These are phyloP conservation scores for Drosophila mimetica DNA, from an alignment of 2,888 invertebrate genomes.

Conservation along the genomic window DNA sequence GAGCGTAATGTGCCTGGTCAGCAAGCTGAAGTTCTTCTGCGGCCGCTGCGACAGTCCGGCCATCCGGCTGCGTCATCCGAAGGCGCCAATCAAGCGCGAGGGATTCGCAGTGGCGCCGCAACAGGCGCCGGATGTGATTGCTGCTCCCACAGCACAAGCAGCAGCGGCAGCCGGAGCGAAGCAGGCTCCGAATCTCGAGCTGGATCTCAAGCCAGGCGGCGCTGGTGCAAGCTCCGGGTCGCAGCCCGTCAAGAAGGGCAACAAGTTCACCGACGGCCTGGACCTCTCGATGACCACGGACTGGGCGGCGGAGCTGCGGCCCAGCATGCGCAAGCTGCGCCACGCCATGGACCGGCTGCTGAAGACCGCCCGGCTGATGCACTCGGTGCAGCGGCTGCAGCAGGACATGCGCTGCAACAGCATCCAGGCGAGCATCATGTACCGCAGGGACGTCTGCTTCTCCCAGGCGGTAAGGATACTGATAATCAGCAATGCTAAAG, in stretches of 20 bases:
- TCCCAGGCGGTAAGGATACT: slow-evolving; percentile 94
- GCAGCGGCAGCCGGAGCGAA: not conserved
- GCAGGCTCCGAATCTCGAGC: slow-evolving; percentile 18
- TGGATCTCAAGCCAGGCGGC: slow-evolving; percentile 9
- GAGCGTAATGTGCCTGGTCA: slow-evolving; percentile 93
- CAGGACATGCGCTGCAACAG: slow-evolving; percentile 91
- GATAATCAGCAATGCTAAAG: too few species aligned
- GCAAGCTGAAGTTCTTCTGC: slow-evolving; percentile 91
- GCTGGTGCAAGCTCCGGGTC: not conserved
- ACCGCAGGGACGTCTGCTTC: slow-evolving; percentile 94
- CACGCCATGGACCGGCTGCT: slow-evolving; percentile 92
- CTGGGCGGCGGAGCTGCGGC: slow-evolving; percentile 91
- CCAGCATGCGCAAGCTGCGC: slow-evolving; percentile 91
- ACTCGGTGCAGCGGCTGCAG: slow-evolving; percentile 92
- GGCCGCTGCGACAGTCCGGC: slow-evolving; percentile 90
- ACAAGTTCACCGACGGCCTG: slow-evolving; percentile 90
- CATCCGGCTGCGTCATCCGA: slow-evolving; percentile 87
- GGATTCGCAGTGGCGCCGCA: slow-evolving; percentile 76
- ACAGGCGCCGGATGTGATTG: slow-evolving; percentile 81
- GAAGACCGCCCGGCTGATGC: slow-evolving; percentile 90
- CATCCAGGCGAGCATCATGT: slow-evolving; percentile 89
- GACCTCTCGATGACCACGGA: slow-evolving; percentile 89
- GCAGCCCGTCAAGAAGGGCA: slow-evolving; percentile 85
- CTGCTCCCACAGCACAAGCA: slow-evolving; percentile 34
- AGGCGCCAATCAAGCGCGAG: slow-evolving; percentile 76